A percentile compares a stretch with the other conserved stretches of the same genome.
phyloP scores from a whole-genome alignment of 53 echinoderm and acorn worm genomes.

The Astropecten irregularis region DNA sequence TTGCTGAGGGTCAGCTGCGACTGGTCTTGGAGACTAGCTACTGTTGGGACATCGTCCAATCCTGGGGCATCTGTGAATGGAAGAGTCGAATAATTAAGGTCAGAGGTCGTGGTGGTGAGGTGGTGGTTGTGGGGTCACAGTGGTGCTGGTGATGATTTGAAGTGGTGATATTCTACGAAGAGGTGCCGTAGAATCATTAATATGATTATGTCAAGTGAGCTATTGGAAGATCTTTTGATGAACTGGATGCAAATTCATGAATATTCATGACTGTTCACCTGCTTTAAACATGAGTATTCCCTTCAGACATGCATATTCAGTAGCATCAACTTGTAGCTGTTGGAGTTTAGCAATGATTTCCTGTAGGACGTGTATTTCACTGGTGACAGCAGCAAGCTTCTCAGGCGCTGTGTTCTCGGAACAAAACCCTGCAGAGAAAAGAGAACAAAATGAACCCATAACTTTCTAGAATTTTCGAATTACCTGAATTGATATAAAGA shows the following conservation, averaged over 20 bases:
- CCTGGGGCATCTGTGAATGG: conserved; percentile 67
- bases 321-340: conserved; percentile 77
- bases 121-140: no score
- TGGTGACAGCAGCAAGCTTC: conserved; percentile 84
- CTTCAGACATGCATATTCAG: conserved; percentile 92
- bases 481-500: no score
- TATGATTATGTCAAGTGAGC: no score
- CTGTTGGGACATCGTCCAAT: conserved; percentile 66
- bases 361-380: conserved; percentile 84
- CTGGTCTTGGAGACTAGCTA: conserved; percentile 91
- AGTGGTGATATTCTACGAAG: no score
- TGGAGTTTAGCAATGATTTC: conserved; percentile 86
- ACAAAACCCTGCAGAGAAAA: conserved; percentile 64
- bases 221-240: no score
- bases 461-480: neutral
- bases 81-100: no score
- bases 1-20: conserved; percentile 92
- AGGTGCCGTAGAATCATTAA: no score
- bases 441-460: neutral
- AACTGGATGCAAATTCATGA: no score
- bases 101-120: no score
- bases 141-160: no score
- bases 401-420: conserved; percentile 88
- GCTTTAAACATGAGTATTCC: conserved; percentile 94
- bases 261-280: no score